A percentile compares a stretch with the other conserved stretches of the same genome.
Evolutionary conservation across 2,113 vertebrate species (phyloP).

Genomic region (Scytalopus superciliaris): DNA sequence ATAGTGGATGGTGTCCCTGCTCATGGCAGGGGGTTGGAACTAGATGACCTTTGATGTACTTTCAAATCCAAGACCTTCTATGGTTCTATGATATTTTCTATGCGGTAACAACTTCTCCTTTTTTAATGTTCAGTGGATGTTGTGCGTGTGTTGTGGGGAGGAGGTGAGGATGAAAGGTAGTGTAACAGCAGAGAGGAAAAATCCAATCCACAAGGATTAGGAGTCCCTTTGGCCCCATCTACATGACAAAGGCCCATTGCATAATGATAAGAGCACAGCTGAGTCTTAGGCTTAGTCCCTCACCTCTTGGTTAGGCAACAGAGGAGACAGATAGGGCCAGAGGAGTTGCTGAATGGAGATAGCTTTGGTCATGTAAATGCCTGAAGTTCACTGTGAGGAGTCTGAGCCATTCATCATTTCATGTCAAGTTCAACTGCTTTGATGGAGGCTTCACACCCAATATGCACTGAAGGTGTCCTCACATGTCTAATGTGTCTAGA

Average conservation of each 20-base stretch:
- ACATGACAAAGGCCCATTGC: neutral
- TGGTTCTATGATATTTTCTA: neutral
- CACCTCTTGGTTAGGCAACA: neutral
- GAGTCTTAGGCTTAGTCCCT: neutral
- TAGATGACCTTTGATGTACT: neutral
- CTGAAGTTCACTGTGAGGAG: neutral
- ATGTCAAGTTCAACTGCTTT: neutral
- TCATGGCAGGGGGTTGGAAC: neutral
- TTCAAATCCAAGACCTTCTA: neutral
- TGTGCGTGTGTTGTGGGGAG: neutral
- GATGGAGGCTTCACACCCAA: neutral
- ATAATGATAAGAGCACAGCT: neutral
- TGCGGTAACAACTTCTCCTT: neutral
- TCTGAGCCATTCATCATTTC: neutral
- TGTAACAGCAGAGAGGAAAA: neutral
- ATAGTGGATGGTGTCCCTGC: neutral
- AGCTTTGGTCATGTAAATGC: neutral
- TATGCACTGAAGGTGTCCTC: neutral
- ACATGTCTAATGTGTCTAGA: conserved; percentile 7
- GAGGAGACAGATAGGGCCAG: neutral
- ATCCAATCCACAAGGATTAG: neutral
- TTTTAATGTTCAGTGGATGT: neutral
- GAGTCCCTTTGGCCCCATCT: neutral
- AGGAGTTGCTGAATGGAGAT: neutral
- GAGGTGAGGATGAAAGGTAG: neutral